Evolutionary conservation across 1,140 invertebrate genomes (phyloP).

Genomic region (Papilio dardanus): DNA sequence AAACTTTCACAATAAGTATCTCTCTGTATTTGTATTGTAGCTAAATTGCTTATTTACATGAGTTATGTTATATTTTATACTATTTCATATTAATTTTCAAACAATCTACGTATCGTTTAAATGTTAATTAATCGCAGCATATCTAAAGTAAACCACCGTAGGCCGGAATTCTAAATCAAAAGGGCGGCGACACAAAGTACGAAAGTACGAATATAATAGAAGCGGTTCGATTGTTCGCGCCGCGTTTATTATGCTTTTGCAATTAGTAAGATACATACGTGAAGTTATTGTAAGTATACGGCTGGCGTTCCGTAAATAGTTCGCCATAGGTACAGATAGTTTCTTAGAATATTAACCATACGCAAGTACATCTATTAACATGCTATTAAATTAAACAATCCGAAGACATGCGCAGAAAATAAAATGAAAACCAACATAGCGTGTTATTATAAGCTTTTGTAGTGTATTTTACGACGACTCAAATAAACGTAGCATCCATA

Average conservation of each 20-base stretch:
- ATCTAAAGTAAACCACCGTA: not conserved
- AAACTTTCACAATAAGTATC: too few species aligned
- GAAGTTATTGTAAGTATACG: not conserved
- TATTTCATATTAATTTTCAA: too few species aligned
- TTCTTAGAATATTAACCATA: not conserved
- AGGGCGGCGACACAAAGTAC: not conserved
- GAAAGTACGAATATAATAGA: constrained; percentile 15
- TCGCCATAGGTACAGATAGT: not conserved
- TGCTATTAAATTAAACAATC: not conserved
- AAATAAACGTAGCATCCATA: not conserved
- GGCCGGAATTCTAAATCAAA: not conserved
- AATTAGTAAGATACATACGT: not conserved
- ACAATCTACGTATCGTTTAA: not conserved
- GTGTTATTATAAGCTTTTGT: not conserved
- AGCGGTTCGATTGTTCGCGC: not conserved
- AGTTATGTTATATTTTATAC: too few species aligned
- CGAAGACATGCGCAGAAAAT: not conserved
- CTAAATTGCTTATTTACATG: too few species aligned
- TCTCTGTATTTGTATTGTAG: too few species aligned
- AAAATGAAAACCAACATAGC: not conserved
- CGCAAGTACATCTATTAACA: not conserved
- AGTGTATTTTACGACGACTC: not conserved
- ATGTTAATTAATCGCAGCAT: not conserved
- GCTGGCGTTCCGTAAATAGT: not conserved
- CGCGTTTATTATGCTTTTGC: constrained; percentile 10